Evolutionary conservation across 2,797 vertebrate species (phyloP), one percentile per base, ranked within the genome.

Genomic region (Myotis pilosus): DNA sequence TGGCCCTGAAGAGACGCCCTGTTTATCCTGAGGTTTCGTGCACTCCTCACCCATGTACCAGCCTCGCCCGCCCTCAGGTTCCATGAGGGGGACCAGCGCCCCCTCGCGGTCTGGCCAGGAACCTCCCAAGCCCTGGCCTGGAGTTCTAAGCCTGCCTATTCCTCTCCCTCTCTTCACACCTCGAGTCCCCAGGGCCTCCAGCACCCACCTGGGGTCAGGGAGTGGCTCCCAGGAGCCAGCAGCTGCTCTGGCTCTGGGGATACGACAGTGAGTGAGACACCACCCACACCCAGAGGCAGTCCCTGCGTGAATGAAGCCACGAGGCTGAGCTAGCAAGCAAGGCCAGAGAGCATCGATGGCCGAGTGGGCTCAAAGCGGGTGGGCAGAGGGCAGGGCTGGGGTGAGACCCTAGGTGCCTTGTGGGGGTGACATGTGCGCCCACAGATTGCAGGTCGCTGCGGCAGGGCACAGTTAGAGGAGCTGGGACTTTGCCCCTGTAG

Each of bases 381-480:
- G 3, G 69, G 75, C 23, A 33, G 28, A 36, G 17, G 44, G 17
- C 16, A 75, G 23, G 19, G 64, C 57, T 2, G 0, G 8, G n/a
- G 68, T 13, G 22, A 23, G 72, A 36, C 68, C 13, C 38, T 3
- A 44, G 13, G 82, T 2, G 36, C 8, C 38, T 55, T 10, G 12
- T 15, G 38, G 33, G 17, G 13, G 66, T 33, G 66, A 33, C 8
- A 2, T 9, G 1, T 8, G 60, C 0, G 0, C 51, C 47, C 11
- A 0, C 22, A 53, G n/a, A 10, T 9, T 25, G 44, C 10, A 9
- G 33, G 51, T 7, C 6, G 1, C 66, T 9, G 57, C 15, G 30
- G 13, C 30, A 17, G 4, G 1, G 41, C 0, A 0, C 20, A 0
- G 0, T n/a, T 3, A 6, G 64, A 68, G 76, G 49, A 82, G 33